Base-by-base conservation (phyloP, 1,140 invertebrate species). In the Spodoptera frugiperda region DNA sequence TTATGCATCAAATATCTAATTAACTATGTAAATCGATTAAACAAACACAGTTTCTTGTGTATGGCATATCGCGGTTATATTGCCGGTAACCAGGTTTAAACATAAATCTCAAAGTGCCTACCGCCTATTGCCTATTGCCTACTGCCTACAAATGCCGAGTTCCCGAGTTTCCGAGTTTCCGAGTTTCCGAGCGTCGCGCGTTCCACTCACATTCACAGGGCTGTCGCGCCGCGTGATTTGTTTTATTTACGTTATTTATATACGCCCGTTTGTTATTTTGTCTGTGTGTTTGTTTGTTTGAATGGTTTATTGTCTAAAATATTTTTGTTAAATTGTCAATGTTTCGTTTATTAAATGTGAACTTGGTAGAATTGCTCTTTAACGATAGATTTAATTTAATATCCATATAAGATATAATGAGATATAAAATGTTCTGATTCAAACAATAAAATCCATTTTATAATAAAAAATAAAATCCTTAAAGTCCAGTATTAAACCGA, bases 101-200 rank as follows among this genome's bases (percentile, higher is more conserved):
- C 74, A 76, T 76, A 68, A 68, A 76, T 76, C 48, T 76, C 14
- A 8, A 49, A 61, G 6, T 59, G 55, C 55, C 55, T 59, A 39
- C 17, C 8, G 49, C 25, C 54, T 73, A 73, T 55, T 59, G 39
- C 21, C 54, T 73, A 73, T 55, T 59, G 39, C 21, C 53, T 19
- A 30, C 25, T 59, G 39, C 21, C 53, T 19, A 51, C 25, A 9
- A 14, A 53, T 71, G 21, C 33, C n/a, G 70, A 67, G 63, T 68
- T 70, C 48, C 59, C 59, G 49, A 71, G 57, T 54, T 12, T 33
- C 46, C 49, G 21, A 1, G 12, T 55, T 71, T 33, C 33, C n/a
- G 70, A 68, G 65, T 68, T 70, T 48, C 61, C 61, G 51, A 72
- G 70, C 53, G 17, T 48, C 33, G 67, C 9, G 67, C 49, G 70